Evolutionary conservation across 2,888 invertebrate genomes (phyloP).

Genomic region (Rhyacophila evoluta): DNA sequence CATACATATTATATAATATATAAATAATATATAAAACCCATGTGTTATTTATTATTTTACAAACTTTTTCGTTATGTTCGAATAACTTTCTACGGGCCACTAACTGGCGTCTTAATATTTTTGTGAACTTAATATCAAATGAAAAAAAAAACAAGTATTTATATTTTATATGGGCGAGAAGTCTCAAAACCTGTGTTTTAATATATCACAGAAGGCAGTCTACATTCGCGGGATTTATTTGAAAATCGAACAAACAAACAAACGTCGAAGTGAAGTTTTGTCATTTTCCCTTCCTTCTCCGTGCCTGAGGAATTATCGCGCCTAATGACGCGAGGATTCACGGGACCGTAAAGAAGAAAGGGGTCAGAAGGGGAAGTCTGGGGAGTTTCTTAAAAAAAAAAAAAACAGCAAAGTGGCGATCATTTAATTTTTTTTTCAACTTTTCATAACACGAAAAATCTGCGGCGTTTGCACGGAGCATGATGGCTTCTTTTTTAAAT

Average conservation of each 20-base stretch:
- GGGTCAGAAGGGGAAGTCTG: neutral
- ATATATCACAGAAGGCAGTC: neutral
- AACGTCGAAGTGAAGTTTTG: conserved; percentile 3
- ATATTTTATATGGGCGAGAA: too few relatives aligned
- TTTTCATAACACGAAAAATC: neutral
- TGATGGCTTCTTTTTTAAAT: too few relatives aligned
- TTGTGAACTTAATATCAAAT: too few relatives aligned
- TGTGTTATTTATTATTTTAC: too few relatives aligned
- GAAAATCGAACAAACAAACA: neutral
- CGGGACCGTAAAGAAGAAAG: neutral
- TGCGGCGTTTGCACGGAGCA: neutral
- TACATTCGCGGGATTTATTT: neutral
- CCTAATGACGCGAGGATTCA: conserved; percentile 3
- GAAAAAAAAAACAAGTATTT: too few relatives aligned
- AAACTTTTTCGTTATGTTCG: too few relatives aligned
- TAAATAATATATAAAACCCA: too few relatives aligned
- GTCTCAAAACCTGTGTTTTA: neutral
- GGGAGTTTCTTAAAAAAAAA: neutral
- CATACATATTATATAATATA: too few relatives aligned
- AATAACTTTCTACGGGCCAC: too few relatives aligned
- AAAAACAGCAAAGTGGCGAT: neutral
- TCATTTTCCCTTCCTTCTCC: neutral
- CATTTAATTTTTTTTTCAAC: conserved; percentile 16
- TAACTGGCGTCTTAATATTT: too few relatives aligned
- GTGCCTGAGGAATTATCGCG: neutral